These are phyloP conservation scores for Nephrotoma appendiculata DNA, from an alignment of 2,888 invertebrate genomes.

Conservation along the genomic window DNA sequence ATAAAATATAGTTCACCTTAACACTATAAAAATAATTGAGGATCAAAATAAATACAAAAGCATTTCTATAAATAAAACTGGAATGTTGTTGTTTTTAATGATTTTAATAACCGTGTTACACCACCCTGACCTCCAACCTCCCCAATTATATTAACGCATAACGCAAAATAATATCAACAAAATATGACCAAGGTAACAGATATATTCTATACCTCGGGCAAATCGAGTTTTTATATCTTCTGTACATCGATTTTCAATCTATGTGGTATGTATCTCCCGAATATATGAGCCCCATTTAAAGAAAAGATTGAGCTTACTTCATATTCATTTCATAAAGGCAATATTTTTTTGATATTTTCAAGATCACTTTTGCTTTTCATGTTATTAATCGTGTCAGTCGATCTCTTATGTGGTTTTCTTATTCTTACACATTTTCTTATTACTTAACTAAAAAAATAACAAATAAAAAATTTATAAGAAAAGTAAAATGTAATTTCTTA, in stretches of 20 bases:
- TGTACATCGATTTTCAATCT: not conserved
- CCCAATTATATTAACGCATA: not conserved
- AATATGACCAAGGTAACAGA: not conserved
- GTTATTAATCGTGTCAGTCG: constrained; percentile 3
- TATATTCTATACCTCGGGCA: not conserved
- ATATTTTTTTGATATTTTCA: constrained; percentile 10
- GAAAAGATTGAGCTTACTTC: not conserved
- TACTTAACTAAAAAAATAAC: not conserved
- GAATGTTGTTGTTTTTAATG: not conserved
- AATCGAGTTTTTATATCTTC: not conserved
- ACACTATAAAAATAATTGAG: not conserved
- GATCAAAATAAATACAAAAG: not conserved
- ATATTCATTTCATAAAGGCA: not conserved
- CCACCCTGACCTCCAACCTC: not conserved
- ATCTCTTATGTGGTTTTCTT: not conserved
- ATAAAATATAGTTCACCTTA: not conserved
- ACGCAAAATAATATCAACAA: not conserved
- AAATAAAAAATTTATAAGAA: not conserved
- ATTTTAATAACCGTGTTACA: not conserved
- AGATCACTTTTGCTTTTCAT: constrained; percentile 9
- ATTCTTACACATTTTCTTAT: not conserved
- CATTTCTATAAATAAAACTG: not conserved
- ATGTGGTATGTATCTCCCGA: not conserved
- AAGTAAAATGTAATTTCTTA: not conserved
- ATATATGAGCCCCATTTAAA: not conserved